Base-by-base conservation (phyloP, 2,113 vertebrate species). In the Oreocharis arfaki region DNA sequence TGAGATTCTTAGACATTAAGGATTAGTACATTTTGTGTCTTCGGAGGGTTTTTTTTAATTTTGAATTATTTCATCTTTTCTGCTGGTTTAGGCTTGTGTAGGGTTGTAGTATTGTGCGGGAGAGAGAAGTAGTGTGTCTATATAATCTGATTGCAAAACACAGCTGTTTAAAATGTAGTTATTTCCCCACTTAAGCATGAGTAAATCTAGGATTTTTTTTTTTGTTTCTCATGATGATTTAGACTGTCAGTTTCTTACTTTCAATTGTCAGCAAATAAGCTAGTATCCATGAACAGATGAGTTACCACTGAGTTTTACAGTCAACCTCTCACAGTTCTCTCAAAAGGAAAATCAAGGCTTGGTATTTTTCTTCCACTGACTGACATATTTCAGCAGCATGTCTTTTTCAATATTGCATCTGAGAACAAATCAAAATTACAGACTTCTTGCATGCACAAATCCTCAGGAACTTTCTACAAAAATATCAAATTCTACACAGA, bases 341-440 rank as follows among this genome's bases (percentile, higher is more conserved):
- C 22, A 53, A 39, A 89, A 83, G 16, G 49, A 93, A 95, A 84
- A 89, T 46, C 20, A 89, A 83, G 44, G 24, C 16, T 89, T 85
- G 42, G 49, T 14, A 75, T 69, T 89, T 73, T 95, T 89, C n/a
- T 89, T 91, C 89, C 75, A 81, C 22, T 42, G 16, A 71, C 57
- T 64, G 47, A 85, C 21, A 52, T 47, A 80, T 83, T 91, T 83
- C 47, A 83, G 53, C 47, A 89, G 37, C 30, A 44, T 59, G 7
- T 50, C 16, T 89, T 87, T 79, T 76, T 71, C 50, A 89, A 27
- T 56, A 85, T 47, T 77, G 18, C 65, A 60, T 57, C 44, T 78
- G 60, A 83, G 30, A 95, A 80, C 13, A 92, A 95, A 93, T 75
- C 19, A 95, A 77, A 82, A 84, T 73, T 86, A 64, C 79, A 87